Evolutionary conservation across 2,888 invertebrate species (phyloP).

Genomic region (Labia minor): DNA sequence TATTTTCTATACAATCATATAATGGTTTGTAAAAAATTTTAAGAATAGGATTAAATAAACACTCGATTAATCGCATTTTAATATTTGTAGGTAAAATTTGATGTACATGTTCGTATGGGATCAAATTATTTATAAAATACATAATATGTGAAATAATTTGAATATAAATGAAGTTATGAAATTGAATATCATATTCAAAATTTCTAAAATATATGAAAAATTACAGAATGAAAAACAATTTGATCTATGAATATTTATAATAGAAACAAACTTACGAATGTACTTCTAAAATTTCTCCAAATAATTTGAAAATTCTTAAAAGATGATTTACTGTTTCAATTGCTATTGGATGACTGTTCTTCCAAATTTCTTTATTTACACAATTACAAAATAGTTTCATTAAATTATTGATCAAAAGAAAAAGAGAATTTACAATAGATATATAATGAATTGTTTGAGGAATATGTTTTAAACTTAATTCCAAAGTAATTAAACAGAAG

Average conservation of each 20-base stretch:
- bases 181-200: neutral
- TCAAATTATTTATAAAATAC: neutral
- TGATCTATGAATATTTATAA: constrained; percentile 22
- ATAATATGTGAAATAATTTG: neutral
- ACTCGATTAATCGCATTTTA: neutral
- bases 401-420: constrained; percentile 41
- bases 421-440: constrained; percentile 36
- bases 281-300: constrained; percentile 47
- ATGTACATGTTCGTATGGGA: neutral
- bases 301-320: constrained; percentile 44
- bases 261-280: constrained; percentile 37
- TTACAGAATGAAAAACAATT: constrained; percentile 17
- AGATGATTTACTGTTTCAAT: constrained; percentile 43
- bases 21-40: neutral
- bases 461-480: neutral
- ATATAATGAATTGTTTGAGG: neutral
- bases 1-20: neutral
- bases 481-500: neutral
- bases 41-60: neutral
- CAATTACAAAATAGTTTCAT: constrained; percentile 43
- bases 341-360: constrained; percentile 38
- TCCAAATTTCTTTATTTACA: constrained; percentile 47
- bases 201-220: constrained; percentile 19
- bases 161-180: neutral
- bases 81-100: neutral